A percentile compares a stretch with the other conserved stretches of the same genome.
phyloP scores from a whole-genome alignment of 2,888 invertebrate species.

The Coenonympha arcania region DNA sequence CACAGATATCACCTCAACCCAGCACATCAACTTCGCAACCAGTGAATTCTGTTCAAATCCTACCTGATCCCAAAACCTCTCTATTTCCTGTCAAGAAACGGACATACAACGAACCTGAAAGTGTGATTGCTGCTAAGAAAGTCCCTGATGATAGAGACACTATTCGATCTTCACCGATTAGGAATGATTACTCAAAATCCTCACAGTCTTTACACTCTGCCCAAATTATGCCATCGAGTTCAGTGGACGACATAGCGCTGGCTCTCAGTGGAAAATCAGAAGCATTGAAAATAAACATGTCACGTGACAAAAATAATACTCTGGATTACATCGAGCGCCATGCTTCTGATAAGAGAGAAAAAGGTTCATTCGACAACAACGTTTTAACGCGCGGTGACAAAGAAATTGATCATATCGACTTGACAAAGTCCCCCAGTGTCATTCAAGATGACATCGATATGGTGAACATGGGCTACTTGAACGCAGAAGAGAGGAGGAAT shows the following conservation, averaged over 20 bases:
- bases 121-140: conserved; percentile 45
- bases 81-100: conserved; percentile 79
- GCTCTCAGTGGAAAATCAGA: conserved; percentile 63
- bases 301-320: conserved; percentile 45
- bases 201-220: conserved; percentile 31
- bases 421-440: conserved; percentile 41
- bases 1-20: conserved; percentile 46
- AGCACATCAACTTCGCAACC: conserved; percentile 30
- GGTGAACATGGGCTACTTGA: conserved; percentile 70
- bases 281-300: conserved; percentile 45
- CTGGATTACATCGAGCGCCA: conserved; percentile 37
- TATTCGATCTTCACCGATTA: conserved; percentile 31
- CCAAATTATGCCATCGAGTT: conserved; percentile 40
- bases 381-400: conserved; percentile 35
- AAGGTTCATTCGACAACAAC: conserved; percentile 35
- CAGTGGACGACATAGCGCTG: conserved; percentile 60
- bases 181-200: conserved; percentile 49
- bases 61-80: conserved; percentile 51
- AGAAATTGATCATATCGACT: conserved; percentile 35
- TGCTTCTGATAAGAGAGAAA: conserved; percentile 39
- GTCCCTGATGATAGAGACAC: conserved; percentile 40
- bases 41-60: conserved; percentile 35
- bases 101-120: conserved; percentile 71
- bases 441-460: conserved; percentile 62
- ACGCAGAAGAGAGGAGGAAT: conserved; percentile 52